A percentile compares a stretch with the other conserved stretches of the same genome.
phyloP scores from a whole-genome alignment of 1,140 invertebrate species.

The Gerris buenoi region DNA sequence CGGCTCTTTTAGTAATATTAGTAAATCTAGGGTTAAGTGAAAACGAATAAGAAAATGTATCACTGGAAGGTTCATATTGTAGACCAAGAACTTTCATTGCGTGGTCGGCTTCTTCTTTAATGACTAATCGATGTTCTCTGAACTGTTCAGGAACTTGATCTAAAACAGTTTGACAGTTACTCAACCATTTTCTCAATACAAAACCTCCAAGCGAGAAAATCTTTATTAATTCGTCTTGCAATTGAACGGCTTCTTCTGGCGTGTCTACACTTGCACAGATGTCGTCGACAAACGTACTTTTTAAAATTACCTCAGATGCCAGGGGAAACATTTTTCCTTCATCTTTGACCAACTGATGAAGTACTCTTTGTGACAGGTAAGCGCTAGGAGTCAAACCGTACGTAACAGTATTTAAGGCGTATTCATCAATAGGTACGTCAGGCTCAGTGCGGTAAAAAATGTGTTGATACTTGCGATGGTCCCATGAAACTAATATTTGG shows the following conservation, averaged over 20 bases:
- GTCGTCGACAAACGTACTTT: constrained; percentile 33
- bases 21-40: background rate
- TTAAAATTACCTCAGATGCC: background rate
- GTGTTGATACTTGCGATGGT: background rate
- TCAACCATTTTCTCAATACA: constrained; percentile 17
- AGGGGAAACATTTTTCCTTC: background rate
- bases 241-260: constrained; percentile 15
- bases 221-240: constrained; percentile 13
- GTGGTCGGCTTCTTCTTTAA: background rate
- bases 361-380: background rate
- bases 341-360: background rate
- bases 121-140: background rate
- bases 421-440: background rate
- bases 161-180: constrained; percentile 6
- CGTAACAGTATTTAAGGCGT: background rate
- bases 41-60: background rate
- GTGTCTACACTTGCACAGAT: constrained; percentile 25
- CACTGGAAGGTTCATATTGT: background rate
- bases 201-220: constrained; percentile 15
- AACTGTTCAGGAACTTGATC: background rate
- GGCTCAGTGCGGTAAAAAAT: background rate
- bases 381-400: background rate
- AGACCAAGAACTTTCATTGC: constrained; percentile 1
- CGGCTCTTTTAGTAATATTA: background rate
- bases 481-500: background rate